Evolutionary conservation across 2,113 vertebrate species (phyloP), one percentile per base, ranked within the genome.

Genomic region (Otis tarda): DNA sequence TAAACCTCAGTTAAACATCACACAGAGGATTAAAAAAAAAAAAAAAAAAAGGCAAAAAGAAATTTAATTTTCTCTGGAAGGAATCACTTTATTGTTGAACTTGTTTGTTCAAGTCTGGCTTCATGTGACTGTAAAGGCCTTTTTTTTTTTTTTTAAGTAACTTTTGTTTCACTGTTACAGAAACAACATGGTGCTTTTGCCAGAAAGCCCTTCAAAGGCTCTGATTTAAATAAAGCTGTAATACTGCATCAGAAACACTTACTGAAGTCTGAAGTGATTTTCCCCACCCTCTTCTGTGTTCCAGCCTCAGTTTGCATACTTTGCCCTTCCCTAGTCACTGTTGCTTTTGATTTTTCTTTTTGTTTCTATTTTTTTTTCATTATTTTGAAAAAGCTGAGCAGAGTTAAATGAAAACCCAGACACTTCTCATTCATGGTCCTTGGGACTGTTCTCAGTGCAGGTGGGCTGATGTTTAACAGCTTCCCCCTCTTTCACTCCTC

Each of bases 71-170:
- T 24, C 28, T 95, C 85, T 77, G 41, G 67, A 93, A 92, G 71
- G 35, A 80, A 81, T 82, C 14, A 64, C 11, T 24, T 10, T 53
- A 9, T 67, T 77, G 53, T 80, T 74, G 60, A 41, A 59, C 23
- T 96, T 93, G 21, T 89, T 87, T 95, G 61, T 85, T 78, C 31
- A 74, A 33, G 31, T 79, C 87, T 93, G 30, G 15, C 10, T 92
- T 92, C 30, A 47, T 74, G 24, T 79, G 35, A 63, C 37, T 67
- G 17, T 43, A 75, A 60, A 75, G 10, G 5, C 16, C n/a, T 76
- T 49, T 18, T 6, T 30, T 37, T 17, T 3, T 13, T 7, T 9
- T n/a, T 19, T 14, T 9, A 25, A 41, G 12, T 52, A 61, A 59
- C 14, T 67, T 92, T 64, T 57, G 10, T 89, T 89, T 71, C 41